Conservation (phyloP, 2,797 vertebrate species). For the Acipenser oxyrinchus region DNA sequence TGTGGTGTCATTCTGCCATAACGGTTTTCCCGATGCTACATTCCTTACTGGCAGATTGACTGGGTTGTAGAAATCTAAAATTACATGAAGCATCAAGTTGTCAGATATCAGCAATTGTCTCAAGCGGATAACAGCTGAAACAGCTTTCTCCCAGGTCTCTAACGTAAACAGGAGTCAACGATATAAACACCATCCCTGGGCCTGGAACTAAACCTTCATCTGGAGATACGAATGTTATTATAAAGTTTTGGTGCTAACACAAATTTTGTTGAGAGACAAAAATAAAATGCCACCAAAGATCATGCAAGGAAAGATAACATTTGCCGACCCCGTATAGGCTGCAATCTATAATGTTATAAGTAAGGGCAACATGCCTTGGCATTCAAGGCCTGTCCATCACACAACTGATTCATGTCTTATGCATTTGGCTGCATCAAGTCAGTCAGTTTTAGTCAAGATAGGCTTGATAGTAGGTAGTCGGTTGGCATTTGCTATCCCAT, state of each 20-base stretch:
- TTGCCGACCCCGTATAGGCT: too few relatives aligned
- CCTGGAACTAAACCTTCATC: not conserved
- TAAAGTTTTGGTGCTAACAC: not conserved
- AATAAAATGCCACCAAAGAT: too few relatives aligned
- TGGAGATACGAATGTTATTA: not conserved
- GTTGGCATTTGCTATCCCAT: too few relatives aligned
- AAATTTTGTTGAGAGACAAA: not conserved
- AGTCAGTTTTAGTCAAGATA: too few relatives aligned
- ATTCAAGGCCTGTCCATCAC: too few relatives aligned
- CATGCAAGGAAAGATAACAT: too few relatives aligned
- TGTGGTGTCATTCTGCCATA: too few relatives aligned
- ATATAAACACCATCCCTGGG: conserved; percentile 3
- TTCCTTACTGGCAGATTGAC: not conserved
- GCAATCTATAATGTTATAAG: too few relatives aligned
- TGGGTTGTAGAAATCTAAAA: not conserved
- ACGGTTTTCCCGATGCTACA: not conserved
- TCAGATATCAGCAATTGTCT: not conserved
- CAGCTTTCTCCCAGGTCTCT: not conserved
- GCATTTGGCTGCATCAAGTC: too few relatives aligned
- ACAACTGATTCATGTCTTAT: too few relatives aligned
- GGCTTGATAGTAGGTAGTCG: too few relatives aligned
- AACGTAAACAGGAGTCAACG: not conserved
- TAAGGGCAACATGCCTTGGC: too few relatives aligned
- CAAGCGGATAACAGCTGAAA: conserved; percentile 1
- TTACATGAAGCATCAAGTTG: not conserved